Evolutionary conservation across 2,113 vertebrate species (phyloP).

Genomic region (Bos taurus): DNA sequence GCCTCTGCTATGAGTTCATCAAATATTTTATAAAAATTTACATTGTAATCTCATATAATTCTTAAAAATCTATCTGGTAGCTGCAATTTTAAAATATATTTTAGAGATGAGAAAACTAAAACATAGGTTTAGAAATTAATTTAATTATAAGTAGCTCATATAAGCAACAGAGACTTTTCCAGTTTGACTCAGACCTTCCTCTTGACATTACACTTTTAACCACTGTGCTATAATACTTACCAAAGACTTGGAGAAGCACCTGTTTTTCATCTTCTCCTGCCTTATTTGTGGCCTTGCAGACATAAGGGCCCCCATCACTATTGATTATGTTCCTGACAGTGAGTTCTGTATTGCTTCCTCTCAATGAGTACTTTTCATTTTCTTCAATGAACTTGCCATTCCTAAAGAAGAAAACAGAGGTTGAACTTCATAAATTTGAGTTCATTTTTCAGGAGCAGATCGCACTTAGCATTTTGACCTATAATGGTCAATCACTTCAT

Average conservation of each 20-base stretch:
- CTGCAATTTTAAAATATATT: neutral
- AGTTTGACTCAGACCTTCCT: neutral
- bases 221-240: conserved; percentile 81
- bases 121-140: neutral
- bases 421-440: neutral
- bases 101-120: neutral
- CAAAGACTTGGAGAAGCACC: conserved; percentile 95
- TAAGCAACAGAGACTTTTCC: neutral
- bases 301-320: conserved; percentile 88
- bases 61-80: neutral
- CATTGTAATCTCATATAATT: neutral
- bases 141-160: neutral
- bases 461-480: neutral
- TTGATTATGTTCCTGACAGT: conserved; percentile 91
- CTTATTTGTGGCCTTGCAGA: conserved; percentile 94
- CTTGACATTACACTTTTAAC: neutral
- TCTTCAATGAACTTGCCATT: conserved; percentile 89
- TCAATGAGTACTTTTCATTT: conserved; percentile 89
- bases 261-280: conserved; percentile 92
- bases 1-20: neutral
- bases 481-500: neutral
- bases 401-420: conserved; percentile 70
- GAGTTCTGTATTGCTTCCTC: conserved; percentile 86
- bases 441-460: neutral
- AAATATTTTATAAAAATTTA: neutral